Conservation (phyloP, 2,888 invertebrate species). For the Mechanitis messenoides region DNA sequence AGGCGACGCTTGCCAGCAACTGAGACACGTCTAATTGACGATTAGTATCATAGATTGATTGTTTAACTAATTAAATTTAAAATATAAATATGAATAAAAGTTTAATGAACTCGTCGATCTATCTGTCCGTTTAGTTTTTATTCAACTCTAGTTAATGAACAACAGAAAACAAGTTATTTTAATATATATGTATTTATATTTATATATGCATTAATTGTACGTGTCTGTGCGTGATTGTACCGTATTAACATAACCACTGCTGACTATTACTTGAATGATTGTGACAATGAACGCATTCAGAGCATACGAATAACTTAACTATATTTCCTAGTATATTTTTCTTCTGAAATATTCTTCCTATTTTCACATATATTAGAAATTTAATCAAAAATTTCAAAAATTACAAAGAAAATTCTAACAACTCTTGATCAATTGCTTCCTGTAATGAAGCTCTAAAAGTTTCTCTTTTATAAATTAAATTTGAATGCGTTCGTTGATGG, state of each 20-base stretch:
- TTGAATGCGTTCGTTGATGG: constrained; percentile 43
- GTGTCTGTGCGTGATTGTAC: constrained; percentile 15
- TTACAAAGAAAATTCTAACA: no score
- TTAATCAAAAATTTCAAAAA: no score
- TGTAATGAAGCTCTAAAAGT: no score
- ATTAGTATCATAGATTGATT: no score
- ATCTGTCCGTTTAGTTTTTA: constrained; percentile 6
- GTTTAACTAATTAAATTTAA: no score
- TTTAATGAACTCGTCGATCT: constrained; percentile 14
- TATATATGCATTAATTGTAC: constrained; percentile 21
- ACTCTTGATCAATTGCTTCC: no score
- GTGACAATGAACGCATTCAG: constrained; percentile 1
- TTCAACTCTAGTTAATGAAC: constrained; percentile 3
- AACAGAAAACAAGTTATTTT: constrained; percentile 22
- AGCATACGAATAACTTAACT: no score
- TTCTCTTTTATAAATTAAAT: background rate
- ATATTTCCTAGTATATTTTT: no score
- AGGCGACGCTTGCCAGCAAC: no score
- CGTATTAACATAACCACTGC: background rate
- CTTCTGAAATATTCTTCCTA: no score
- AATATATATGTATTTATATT: background rate
- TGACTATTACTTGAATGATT: background rate
- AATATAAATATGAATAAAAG: constrained; percentile 7
- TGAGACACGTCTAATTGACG: no score
- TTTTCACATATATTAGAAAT: no score